Percentiles rank a stretch among this genome's conserved stretches.
Evolutionary conservation across 2,888 invertebrate genomes (phyloP).

Genomic region (Bursaphelenchus okinawaensis): DNA sequence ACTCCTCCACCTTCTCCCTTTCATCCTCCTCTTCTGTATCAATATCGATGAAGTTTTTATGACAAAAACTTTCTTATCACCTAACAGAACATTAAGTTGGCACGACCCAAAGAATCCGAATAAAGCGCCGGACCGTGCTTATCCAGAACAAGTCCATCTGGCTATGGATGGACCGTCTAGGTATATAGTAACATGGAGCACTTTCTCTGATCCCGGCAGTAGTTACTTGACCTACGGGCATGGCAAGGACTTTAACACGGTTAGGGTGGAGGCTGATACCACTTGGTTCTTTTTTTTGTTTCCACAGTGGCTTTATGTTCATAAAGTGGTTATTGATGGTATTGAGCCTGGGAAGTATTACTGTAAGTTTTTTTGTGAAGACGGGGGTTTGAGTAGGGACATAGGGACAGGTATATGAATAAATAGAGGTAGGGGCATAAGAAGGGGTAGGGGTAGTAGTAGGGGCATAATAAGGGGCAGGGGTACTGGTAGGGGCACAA

Average conservation of each 20-base stretch:
- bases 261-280: slow-evolving; percentile 1
- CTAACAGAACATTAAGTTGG: slow-evolving; percentile 17
- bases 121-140: slow-evolving; percentile 15
- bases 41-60: background rate
- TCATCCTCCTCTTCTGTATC: background rate
- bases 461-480: no score
- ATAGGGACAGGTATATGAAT: no score
- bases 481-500: no score
- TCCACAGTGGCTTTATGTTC: slow-evolving; percentile 16
- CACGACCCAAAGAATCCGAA: slow-evolving; percentile 14
- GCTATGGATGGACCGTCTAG: slow-evolving; percentile 19
- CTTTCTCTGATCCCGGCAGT: slow-evolving; percentile 18
- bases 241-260: background rate
- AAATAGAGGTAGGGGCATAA: no score
- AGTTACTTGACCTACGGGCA: slow-evolving; percentile 21
- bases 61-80: background rate
- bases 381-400: no score
- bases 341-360: slow-evolving; percentile 19
- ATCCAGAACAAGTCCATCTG: slow-evolving; percentile 26
- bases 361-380: slow-evolving; percentile 8
- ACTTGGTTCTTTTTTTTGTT: no score
- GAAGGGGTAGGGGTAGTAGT: no score
- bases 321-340: slow-evolving; percentile 12
- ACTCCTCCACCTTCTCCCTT: background rate
- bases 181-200: slow-evolving; percentile 26